Evolutionary conservation across 2,113 vertebrate genomes (phyloP), one percentile per base, ranked within the genome.

Genomic region (Rissa tridactyla): DNA sequence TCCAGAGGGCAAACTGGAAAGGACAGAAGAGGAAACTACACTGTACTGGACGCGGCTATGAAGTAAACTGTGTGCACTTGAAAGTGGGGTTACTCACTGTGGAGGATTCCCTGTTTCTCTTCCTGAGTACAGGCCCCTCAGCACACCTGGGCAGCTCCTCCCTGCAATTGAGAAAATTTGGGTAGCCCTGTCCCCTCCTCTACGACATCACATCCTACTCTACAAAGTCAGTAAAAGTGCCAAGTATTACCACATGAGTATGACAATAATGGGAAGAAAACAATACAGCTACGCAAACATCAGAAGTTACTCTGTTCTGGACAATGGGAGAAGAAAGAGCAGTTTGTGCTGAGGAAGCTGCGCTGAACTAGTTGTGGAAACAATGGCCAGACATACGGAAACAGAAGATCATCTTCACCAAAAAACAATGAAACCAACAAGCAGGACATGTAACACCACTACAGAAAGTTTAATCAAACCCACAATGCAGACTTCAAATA

Each of bases 161-260:
- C 97, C 97, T 98, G 98, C 95, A 97, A 98, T 87, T 98, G 96
- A 98, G 97, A 98, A 97, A 98, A 98, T 97, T 97, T 97, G 98
- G 97, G 97, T 97, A 98, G 97, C 98, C 97, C 98, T 98, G 97
- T 98, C 96, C 98, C 98, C 97, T 98, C 92, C 97, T 98, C 98
- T 98, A 97, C 6, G 79, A 96, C 96, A 98, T 97, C 97, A 97
- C 97, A 98, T 96, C 97, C 98, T 98, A 93, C 90, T 95, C 98
- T 98, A 75, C 57, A 93, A 97, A 97, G 97, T 95, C 97, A 97
- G 96, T 96, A 93, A 88, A 97, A 96, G 95, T 54, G 89, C 95
- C 97, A 97, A 95, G 86, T 97, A 93, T 97, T 97, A 97, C 87
- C 97, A 93, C 2, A 17, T 72, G 93, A 93, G 79, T 85, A 90